Evolutionary conservation across 1,140 invertebrate genomes (phyloP).

Genomic region (Hormaphis cornu): DNA sequence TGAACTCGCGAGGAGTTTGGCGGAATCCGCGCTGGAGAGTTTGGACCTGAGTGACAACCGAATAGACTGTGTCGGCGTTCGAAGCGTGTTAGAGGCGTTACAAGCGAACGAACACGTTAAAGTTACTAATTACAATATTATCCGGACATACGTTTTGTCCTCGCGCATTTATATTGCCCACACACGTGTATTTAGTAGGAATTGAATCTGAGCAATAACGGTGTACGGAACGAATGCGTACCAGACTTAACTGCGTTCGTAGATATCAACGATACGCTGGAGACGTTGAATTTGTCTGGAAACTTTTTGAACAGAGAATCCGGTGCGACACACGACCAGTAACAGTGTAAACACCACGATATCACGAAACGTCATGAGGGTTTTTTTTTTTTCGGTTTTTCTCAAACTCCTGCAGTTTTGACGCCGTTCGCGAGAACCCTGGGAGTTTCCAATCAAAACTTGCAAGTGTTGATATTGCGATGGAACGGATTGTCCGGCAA

Average conservation of each 20-base stretch:
- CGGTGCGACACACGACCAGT: not conserved
- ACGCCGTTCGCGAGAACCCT: not conserved
- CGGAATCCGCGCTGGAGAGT: not conserved
- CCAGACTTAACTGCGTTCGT: not conserved
- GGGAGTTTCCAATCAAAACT: not conserved
- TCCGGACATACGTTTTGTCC: not conserved
- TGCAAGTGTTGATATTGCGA: not conserved
- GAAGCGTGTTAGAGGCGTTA: not conserved
- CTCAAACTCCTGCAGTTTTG: not conserved
- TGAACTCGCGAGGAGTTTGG: not conserved
- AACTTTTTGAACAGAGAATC: constrained; percentile 1
- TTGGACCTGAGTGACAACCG: not conserved
- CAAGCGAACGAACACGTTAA: not conserved
- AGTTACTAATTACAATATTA: not conserved
- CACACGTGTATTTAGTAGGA: not conserved
- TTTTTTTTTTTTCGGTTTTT: not conserved
- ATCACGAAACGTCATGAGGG: not conserved
- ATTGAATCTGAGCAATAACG: not conserved
- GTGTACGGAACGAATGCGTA: not conserved
- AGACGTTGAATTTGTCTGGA: not conserved
- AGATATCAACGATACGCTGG: not conserved
- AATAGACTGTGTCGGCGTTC: not conserved
- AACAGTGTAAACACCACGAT: not conserved
- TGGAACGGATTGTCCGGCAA: constrained; percentile 12
- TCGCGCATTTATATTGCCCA: not conserved